phyloP scores from a whole-genome alignment of 2,888 invertebrate genomes.

The Neoitamus cyanurus region DNA sequence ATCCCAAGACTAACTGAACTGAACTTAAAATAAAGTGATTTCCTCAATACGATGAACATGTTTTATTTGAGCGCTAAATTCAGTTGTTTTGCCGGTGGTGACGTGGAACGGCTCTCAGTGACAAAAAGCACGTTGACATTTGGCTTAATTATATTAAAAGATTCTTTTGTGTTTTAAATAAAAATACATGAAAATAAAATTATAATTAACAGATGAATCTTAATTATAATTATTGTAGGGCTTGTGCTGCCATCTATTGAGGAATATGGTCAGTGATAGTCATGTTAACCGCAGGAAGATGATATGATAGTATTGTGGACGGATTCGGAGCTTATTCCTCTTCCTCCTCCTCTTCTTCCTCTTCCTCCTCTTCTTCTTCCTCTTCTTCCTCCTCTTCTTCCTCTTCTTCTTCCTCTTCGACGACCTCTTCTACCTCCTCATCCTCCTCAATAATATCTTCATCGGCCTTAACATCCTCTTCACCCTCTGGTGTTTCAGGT shows the following conservation, averaged over 20 bases:
- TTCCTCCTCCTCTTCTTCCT: slow-evolving; percentile 42
- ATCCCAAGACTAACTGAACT: slow-evolving; percentile 49
- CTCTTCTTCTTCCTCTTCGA: slow-evolving; percentile 69
- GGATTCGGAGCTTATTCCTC: neutral
- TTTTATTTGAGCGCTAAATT: slow-evolving; percentile 31
- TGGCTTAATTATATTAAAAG: slow-evolving; percentile 49
- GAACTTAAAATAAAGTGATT: slow-evolving; percentile 38
- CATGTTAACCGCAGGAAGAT: slow-evolving; percentile 63
- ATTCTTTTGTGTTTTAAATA: slow-evolving; percentile 51
- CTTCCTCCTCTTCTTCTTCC: slow-evolving; percentile 60
- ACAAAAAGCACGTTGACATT: slow-evolving; percentile 49
- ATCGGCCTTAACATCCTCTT: slow-evolving; percentile 84
- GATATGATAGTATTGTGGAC: neutral
- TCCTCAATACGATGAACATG: slow-evolving; percentile 41
- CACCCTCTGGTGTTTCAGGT: slow-evolving; percentile 90
- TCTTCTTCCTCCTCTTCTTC: slow-evolving; percentile 64
- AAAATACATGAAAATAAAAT: slow-evolving; percentile 54
- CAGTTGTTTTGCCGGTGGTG: neutral
- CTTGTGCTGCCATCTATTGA: slow-evolving; percentile 37
- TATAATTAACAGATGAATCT: slow-evolving; percentile 53
- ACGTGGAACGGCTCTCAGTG: neutral
- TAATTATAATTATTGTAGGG: slow-evolving; percentile 50
- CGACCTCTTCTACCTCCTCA: slow-evolving; percentile 82
- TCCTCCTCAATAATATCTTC: slow-evolving; percentile 79
- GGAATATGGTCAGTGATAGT: slow-evolving; percentile 67